A percentile compares a stretch with the other conserved stretches of the same genome.
Evolutionary conservation across 2,113 vertebrate genomes (phyloP).

Genomic region (Pachycephala philippinensis): DNA sequence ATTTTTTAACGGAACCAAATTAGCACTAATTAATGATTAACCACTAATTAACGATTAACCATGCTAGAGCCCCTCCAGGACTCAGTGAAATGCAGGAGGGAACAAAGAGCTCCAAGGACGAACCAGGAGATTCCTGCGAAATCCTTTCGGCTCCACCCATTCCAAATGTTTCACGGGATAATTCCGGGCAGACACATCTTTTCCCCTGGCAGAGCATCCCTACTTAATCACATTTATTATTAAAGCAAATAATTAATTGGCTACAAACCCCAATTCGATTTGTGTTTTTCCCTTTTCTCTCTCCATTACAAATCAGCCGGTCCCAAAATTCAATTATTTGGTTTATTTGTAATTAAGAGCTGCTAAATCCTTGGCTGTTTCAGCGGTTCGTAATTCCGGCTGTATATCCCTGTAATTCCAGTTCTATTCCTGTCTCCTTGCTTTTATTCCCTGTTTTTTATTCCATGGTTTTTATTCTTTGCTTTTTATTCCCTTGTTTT

Average conservation of each 20-base stretch:
- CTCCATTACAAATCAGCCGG: background rate
- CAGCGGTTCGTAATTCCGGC: background rate
- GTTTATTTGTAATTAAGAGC: slow-evolving; percentile 10
- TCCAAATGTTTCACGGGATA: background rate
- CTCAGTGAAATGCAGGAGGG: background rate
- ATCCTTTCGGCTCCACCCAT: background rate
- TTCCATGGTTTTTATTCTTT: background rate
- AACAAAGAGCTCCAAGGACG: background rate
- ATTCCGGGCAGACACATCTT: background rate
- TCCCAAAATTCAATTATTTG: background rate
- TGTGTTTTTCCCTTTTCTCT: background rate
- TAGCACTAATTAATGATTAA: background rate
- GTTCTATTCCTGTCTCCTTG: background rate
- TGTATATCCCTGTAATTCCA: background rate
- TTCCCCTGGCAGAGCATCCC: background rate
- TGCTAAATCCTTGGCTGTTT: background rate
- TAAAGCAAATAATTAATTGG: background rate
- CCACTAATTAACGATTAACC: background rate
- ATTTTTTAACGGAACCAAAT: background rate
- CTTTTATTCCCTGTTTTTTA: background rate
- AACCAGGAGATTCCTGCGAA: background rate
- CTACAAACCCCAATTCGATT: background rate
- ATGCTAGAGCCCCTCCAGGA: background rate
- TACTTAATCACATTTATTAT: background rate
- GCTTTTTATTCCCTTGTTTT: background rate